Percentiles rank a stretch among this genome's conserved stretches.
phyloP scores from a whole-genome alignment of 1,140 invertebrate genomes.

The Drosophila malerkotliana region DNA sequence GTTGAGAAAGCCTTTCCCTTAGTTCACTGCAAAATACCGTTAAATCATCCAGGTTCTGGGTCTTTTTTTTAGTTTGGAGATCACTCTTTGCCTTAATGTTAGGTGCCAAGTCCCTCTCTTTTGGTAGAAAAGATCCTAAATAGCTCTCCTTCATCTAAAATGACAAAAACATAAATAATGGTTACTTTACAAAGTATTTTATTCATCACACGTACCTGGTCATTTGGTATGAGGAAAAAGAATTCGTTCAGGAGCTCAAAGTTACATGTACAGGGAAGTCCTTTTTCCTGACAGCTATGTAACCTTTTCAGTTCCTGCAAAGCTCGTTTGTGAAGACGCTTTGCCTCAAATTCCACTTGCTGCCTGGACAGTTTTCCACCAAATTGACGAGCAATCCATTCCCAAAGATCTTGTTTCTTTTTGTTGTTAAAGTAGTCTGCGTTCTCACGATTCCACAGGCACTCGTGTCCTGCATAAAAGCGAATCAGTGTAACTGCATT shows the following conservation, averaged over 20 bases:
- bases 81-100: no score
- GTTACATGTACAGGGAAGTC: not conserved
- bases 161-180: not conserved
- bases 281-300: not conserved
- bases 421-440: conserved; percentile 18
- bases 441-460: conserved; percentile 30
- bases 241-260: conserved; percentile 35
- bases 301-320: conserved; percentile 17
- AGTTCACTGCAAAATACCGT: conserved; percentile 12
- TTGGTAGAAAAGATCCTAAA: no score
- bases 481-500: conserved; percentile 33
- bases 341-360: conserved; percentile 11
- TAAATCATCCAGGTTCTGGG: not conserved
- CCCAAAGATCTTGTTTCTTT: conserved; percentile 10
- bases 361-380: conserved; percentile 6
- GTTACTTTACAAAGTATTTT: not conserved
- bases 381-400: conserved; percentile 33
- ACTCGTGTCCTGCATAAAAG: conserved; percentile 41
- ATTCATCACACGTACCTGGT: not conserved
- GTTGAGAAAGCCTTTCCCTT: not conserved
- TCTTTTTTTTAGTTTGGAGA: no score
- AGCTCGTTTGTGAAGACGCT: conserved; percentile 7
- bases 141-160: no score
- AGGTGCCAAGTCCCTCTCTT: no score
- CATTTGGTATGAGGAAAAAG: conserved; percentile 13